Evolutionary conservation across 2,797 vertebrate genomes (phyloP), one percentile per base, ranked within the genome.

Genomic region (Argya squamiceps): DNA sequence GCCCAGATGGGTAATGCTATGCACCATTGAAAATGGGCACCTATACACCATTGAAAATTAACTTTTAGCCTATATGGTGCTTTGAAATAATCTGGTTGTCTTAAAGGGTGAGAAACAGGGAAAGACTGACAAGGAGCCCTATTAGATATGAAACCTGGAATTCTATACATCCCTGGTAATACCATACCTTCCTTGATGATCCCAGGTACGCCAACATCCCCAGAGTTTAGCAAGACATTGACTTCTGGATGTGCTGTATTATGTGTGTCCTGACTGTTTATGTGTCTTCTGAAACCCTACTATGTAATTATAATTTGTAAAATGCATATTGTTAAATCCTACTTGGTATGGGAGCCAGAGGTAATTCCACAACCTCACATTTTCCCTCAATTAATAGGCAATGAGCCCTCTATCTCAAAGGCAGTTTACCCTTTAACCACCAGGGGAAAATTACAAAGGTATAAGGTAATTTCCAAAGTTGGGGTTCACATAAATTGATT

Each of bases 141-240:
- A 15, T 37, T 85, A 50, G 22, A 37, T 32, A 27, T 3, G 10
- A 26, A 59, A 59, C 9, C 27, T 10, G 2, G 6, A 37, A 44
- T 76, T 50, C 15, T 23, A 23, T 19, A 23, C 8, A 37, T 32
- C 26, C 32, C 12, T 67, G 10, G 13, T 29, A 68, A 30, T 8
- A 60, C 10, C 46, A 44, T 16, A 39, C 24, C 20, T 53, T 46
- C 39, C 24, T 24, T 60, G 39, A 19, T 29, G 13, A n/a, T 16
- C 24, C 20, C 64, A 34, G 4, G 30, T 34, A 26, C 0, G 0
- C 4, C 12, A 43, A 9, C 27, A 20, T 30, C 5, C 20, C 21
- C 16, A 30, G 60, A 34, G 20, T 26, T 41, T 24, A 24, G 36
- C 32, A 65, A 56, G 32, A 65, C 21, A 36, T 32, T 74, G 11